phyloP scores from a whole-genome alignment of 2,888 invertebrate species.

The Cremastobaeus sp. region DNA sequence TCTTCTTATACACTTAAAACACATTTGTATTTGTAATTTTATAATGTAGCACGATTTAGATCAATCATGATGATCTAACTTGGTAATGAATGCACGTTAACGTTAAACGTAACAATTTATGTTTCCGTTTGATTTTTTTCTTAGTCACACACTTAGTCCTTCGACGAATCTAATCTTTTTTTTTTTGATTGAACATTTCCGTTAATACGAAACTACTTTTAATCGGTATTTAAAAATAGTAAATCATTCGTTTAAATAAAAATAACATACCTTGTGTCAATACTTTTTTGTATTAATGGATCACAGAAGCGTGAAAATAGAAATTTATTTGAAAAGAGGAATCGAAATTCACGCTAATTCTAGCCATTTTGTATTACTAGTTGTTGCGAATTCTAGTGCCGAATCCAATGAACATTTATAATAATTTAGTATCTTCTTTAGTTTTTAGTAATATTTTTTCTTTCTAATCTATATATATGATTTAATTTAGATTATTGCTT shows the following conservation, averaged over 20 bases:
- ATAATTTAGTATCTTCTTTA: too few relatives aligned
- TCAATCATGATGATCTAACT: not conserved
- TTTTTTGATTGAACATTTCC: not conserved
- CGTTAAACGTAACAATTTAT: conserved; percentile 1
- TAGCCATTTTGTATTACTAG: too few relatives aligned
- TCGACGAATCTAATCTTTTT: conserved; percentile 7
- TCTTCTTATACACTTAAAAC: too few relatives aligned
- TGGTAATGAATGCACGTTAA: not conserved
- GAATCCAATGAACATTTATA: too few relatives aligned
- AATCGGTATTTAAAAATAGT: too few relatives aligned
- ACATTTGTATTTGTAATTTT: too few relatives aligned
- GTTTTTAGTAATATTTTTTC: not conserved
- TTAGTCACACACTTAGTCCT: not conserved
- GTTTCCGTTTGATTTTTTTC: conserved; percentile 16
- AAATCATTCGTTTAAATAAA: too few relatives aligned
- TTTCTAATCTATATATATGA: too few relatives aligned
- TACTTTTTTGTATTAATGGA: too few relatives aligned
- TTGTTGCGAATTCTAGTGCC: too few relatives aligned
- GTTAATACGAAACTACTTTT: too few relatives aligned
- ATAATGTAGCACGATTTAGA: not conserved
- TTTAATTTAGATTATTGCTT: conserved; percentile 30
- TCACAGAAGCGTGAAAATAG: not conserved
- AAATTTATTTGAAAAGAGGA: not conserved
- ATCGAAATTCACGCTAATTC: not conserved
- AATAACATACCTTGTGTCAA: too few relatives aligned